phyloP scores from a whole-genome alignment of 2,888 invertebrate species.

The Ectemnius cavifrons region DNA sequence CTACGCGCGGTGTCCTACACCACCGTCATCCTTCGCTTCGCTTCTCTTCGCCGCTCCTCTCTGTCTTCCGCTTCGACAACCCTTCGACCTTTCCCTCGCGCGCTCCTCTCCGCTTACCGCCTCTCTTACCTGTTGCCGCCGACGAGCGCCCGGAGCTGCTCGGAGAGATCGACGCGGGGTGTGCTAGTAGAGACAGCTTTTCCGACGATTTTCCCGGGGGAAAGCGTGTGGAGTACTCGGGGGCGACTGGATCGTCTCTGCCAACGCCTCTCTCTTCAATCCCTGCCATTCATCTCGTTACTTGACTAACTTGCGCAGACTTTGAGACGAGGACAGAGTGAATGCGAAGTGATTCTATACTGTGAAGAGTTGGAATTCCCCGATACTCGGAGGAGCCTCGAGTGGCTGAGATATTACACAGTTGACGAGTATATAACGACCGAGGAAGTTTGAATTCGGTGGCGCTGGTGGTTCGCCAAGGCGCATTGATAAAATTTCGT shows the following conservation, averaged over 20 bases:
- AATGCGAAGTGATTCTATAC: too few relatives aligned
- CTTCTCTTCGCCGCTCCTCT: conserved; percentile 39
- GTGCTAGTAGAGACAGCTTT: background rate
- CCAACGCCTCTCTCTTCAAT: too few relatives aligned
- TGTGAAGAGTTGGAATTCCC: too few relatives aligned
- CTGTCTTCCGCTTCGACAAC: conserved; percentile 18
- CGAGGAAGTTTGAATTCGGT: conserved; percentile 13
- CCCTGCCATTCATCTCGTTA: too few relatives aligned
- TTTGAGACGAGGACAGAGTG: too few relatives aligned
- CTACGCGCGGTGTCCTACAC: conserved; percentile 67
- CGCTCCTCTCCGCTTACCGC: conserved; percentile 31
- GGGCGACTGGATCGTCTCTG: too few relatives aligned
- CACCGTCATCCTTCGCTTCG: conserved; percentile 54
- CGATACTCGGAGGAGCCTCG: background rate
- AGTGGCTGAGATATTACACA: conserved; percentile 24
- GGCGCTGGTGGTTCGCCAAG: conserved; percentile 2
- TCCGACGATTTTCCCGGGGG: background rate
- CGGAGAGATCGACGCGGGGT: conserved; percentile 1
- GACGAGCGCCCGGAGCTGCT: conserved; percentile 25
- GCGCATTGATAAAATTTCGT: conserved; percentile 10
- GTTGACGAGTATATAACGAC: background rate
- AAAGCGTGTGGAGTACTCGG: too few relatives aligned
- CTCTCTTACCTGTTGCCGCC: conserved; percentile 67
- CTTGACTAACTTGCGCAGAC: too few relatives aligned
- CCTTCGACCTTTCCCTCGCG: conserved; percentile 21